Base-by-base conservation (phyloP, 2,888 invertebrate species). In the Chorisops tibialis region DNA sequence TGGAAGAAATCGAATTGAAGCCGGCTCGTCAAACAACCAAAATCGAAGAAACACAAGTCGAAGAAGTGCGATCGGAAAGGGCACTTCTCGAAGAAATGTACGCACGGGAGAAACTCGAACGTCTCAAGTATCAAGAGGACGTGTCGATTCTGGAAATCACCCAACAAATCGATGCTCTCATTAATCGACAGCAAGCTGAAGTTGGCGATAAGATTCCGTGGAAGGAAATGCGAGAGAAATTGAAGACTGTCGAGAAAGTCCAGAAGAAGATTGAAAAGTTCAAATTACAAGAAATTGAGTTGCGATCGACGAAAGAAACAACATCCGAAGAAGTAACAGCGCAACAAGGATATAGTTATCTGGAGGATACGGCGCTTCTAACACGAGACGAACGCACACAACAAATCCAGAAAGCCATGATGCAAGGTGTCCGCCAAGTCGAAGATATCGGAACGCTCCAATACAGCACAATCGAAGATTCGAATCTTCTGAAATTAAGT, bases 321-420 rank as follows among this genome's bases (percentile, higher is more conserved):
- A 24, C 70, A 68, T 5, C 45, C 7, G 56, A 56, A 56, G 56
- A 56, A 21, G 35, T 56, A 3, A 16, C 24, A 5, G 43, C 37
- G 70, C 69, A 85, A 66, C 83, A 86, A 75, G 81, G 82, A 19
- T 71, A 83, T 22, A 81, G 81, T 4, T 80, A 81, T 64, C 79
- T 82, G 62, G 83, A 86, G 73, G 84, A 85, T 62, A 82, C 81
- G 7, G 79, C 84, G 1, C 76, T 82, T 41, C 73, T 84, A 59
- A 83, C 82, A 70, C 75, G 82, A 11, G 18, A 56, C 22, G 16
- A 43, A 30, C 43, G 24, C 22, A 30, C 18, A 6, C 24, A 45
- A 16, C 43, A 30, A 9, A 56, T 18, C 4, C 56, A 56, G 7
- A 56, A 30, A 12, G 56, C 43, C 14, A 21, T 43, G 5, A 56